Conservation (phyloP, 2,113 vertebrate genomes). For the Cyprinodon brontotheroides region DNA sequence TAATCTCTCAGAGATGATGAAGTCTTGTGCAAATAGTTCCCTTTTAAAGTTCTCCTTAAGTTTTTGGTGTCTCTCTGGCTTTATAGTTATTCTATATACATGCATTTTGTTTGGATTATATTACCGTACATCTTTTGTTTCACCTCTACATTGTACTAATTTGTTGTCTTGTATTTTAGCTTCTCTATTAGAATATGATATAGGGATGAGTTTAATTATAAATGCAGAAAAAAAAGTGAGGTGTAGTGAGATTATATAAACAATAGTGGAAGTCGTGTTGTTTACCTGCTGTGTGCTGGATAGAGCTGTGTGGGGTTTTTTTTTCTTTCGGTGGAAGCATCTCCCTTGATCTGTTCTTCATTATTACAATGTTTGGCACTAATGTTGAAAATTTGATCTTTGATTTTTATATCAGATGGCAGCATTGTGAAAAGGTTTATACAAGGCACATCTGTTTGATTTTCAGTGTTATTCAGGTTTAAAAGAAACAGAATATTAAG, state of each 20-base stretch:
- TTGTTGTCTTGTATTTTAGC: not conserved
- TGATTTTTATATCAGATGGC: conserved; percentile 9
- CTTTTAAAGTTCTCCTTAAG: no score
- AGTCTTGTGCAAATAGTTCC: no score
- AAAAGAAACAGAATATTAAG: not conserved
- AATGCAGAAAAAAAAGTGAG: not conserved
- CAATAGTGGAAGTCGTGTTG: not conserved
- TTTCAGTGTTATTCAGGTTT: not conserved
- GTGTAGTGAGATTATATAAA: not conserved
- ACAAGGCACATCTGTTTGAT: not conserved
- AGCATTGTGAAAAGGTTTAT: conserved; percentile 6
- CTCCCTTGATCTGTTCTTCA: conserved; percentile 47
- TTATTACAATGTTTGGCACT: conserved; percentile 43
- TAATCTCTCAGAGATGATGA: no score
- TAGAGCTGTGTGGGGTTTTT: conserved; percentile 18
- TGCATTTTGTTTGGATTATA: not conserved
- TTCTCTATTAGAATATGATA: not conserved
- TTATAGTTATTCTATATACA: no score
- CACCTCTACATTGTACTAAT: not conserved
- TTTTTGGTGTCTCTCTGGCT: no score
- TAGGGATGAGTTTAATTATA: not conserved
- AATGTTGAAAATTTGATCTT: conserved; percentile 24
- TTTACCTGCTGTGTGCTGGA: conserved; percentile 8
- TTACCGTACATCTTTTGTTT: not conserved
- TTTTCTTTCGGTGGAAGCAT: conserved; percentile 49